Conservation (phyloP, 1,140 invertebrate species). For the Drosophila tropicalis region DNA sequence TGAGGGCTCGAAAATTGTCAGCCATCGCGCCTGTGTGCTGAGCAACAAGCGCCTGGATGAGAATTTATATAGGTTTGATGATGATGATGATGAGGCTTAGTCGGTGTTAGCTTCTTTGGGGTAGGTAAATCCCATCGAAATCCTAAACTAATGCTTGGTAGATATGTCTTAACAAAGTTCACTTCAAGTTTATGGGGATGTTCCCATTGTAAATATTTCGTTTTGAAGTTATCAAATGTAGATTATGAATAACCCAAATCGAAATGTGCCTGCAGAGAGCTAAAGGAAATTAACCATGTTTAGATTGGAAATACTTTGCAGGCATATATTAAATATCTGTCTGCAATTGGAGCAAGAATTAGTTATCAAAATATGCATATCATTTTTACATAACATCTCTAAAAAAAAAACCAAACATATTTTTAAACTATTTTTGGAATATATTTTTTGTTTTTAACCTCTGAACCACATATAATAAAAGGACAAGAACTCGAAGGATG, state of each 20-base stretch:
- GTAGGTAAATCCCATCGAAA: conserved; percentile 50
- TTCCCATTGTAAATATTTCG: conserved; percentile 29
- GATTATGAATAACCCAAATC: neutral
- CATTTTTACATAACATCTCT: conserved; percentile 26
- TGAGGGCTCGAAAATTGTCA: conserved; percentile 72
- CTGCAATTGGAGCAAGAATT: neutral
- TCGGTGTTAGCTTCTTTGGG: conserved; percentile 32
- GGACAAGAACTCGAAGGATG: conserved; percentile 79
- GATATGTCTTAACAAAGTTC: neutral
- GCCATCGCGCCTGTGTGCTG: conserved; percentile 40
- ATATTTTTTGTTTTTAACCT: conserved; percentile 70
- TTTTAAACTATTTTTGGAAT: conserved; percentile 57
- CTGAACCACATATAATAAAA: conserved; percentile 49
- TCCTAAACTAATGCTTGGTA: neutral
- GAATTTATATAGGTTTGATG: conserved; percentile 55
- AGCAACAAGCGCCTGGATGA: conserved; percentile 60
- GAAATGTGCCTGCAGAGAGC: neutral
- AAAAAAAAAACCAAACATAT: conserved; percentile 19
- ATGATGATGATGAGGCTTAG: conserved; percentile 63
- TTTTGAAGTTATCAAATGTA: neutral
- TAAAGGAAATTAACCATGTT: too few relatives aligned
- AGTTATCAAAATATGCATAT: conserved; percentile 29
- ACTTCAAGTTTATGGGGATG: neutral
- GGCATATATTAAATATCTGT: conserved; percentile 2
- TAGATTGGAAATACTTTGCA: neutral